Evolutionary conservation across 2,113 vertebrate genomes (phyloP).

Genomic region (Taxidea taxus): DNA sequence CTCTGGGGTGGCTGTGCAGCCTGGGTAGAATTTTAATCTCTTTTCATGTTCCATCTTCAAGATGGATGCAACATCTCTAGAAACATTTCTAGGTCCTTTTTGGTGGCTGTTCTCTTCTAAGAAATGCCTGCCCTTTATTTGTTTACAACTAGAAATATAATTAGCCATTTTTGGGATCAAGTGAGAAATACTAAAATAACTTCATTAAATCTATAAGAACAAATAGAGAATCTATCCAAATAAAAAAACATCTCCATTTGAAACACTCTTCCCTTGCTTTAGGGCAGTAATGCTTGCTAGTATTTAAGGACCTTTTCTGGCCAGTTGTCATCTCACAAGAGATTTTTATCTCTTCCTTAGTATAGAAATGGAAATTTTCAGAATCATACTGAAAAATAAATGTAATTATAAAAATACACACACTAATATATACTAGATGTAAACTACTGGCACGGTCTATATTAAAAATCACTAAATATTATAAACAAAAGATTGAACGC

Average conservation of each 20-base stretch:
- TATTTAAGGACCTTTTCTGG: background rate
- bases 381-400: background rate
- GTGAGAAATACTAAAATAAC: background rate
- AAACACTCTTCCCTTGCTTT: background rate
- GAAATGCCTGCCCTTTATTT: background rate
- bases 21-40: background rate
- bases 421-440: background rate
- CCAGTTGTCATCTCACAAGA: background rate
- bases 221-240: background rate
- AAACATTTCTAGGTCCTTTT: background rate
- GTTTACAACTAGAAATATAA: background rate
- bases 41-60: background rate
- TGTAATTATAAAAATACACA: background rate
- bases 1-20: background rate
- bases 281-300: background rate
- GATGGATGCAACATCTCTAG: background rate
- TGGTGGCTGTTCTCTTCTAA: background rate
- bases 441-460: background rate
- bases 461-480: background rate
- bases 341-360: background rate
- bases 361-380: background rate
- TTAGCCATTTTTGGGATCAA: background rate
- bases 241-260: background rate
- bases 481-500: background rate
- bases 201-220: background rate